Conservation (phyloP, 2,113 vertebrate genomes). For the Trichechus manatus region DNA sequence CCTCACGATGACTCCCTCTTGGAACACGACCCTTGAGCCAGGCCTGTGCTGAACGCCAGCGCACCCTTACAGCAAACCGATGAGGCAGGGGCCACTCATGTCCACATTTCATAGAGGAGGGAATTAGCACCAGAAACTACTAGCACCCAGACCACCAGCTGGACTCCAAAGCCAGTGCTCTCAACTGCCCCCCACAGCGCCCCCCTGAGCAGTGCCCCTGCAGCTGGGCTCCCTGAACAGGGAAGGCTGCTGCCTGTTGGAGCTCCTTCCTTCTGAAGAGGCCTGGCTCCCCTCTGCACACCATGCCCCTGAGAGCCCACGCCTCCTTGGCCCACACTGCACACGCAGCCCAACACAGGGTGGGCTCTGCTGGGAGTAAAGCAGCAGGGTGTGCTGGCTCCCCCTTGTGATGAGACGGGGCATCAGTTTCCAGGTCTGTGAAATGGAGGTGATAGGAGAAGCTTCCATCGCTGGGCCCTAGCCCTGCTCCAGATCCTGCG, state of each 20-base stretch:
- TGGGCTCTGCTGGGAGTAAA: background rate
- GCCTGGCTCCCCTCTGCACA: background rate
- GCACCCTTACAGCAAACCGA: background rate
- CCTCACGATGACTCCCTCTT: background rate
- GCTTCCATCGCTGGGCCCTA: accelerated
- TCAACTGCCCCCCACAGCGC: background rate
- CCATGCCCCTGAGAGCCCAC: background rate
- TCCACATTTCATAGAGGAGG: background rate
- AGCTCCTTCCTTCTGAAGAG: background rate
- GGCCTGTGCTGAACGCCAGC: background rate
- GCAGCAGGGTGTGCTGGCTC: too few species aligned
- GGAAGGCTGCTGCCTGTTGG: too few species aligned
- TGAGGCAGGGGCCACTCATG: background rate
- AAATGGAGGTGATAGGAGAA: background rate
- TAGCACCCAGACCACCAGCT: too few species aligned
- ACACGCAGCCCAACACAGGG: background rate
- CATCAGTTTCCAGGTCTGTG: background rate
- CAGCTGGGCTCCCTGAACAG: background rate
- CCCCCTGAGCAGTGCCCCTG: background rate
- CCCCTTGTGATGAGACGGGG: background rate
- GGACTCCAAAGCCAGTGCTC: background rate
- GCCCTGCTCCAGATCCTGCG: background rate
- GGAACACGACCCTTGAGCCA: accelerated
- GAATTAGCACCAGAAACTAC: background rate
- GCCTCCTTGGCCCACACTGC: background rate